These are phyloP conservation scores for Emydocephalus ijimae DNA, from an alignment of 2,113 vertebrate genomes.

Conservation along the genomic window DNA sequence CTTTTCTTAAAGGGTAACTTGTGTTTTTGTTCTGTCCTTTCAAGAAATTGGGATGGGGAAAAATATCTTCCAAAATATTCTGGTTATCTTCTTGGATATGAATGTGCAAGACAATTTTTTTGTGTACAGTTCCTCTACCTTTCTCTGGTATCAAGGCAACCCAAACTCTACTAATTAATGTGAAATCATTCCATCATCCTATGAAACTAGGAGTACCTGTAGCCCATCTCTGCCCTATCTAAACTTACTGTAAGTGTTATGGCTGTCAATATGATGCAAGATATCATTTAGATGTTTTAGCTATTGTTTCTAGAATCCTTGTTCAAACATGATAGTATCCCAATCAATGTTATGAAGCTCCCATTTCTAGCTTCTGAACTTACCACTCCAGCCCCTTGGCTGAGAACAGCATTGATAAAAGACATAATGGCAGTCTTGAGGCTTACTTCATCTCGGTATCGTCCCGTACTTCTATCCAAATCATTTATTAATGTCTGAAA, in stretches of 20 bases:
- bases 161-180: no score
- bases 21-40: neutral
- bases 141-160: neutral
- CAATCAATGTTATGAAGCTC: neutral
- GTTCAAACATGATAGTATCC: neutral
- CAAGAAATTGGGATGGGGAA: neutral
- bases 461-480: constrained; percentile 91
- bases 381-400: constrained; percentile 96
- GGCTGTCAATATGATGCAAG: neutral
- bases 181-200: neutral
- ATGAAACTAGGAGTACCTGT: neutral
- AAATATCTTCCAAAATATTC: neutral
- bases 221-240: neutral
- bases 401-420: constrained; percentile 97
- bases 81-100: neutral
- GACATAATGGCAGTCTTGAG: constrained; percentile 99
- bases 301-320: neutral
- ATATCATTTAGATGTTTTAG: neutral
- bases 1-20: neutral
- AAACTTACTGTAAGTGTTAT: neutral
- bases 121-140: neutral
- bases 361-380: neutral
- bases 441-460: constrained; percentile 96
- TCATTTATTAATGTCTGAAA: constrained; percentile 92
- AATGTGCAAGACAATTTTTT: neutral